Base-by-base conservation (phyloP, 2,113 vertebrate species). In the Thryonomys swinderianus region DNA sequence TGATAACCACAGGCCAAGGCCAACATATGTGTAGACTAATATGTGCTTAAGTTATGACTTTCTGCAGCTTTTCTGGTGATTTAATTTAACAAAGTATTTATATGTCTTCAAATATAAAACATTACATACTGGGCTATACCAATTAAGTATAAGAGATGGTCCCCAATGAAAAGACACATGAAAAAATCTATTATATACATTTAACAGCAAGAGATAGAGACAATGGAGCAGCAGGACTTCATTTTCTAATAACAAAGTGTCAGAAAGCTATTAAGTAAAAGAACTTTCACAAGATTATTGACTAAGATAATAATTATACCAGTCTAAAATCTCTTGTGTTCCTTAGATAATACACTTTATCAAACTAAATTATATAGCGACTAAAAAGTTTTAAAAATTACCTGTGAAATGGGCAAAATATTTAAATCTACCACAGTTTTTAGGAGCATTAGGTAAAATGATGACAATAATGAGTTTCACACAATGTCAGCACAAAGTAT, bases 401-500 rank as follows among this genome's bases (percentile, higher is more conserved):
- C 32, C 53, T 92, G 2, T 86, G 42, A 93, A 93, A 76, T 61
- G 45, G 16, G 81, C 62, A 90, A 62, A 80, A 82, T 48, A 64
- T 42, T 82, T 71, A 84, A 87, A 78, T 73, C 73, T 40, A 30
- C 48, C 85, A 93, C 21, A 27, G 45, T 64, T 88, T 45, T 76
- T 87, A 66, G 7, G 16, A 92, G 59, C 25, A 66, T 53, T 90
- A 83, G 82, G 57, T 76, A 71, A 64, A 53, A 85, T 59, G 32
- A 93, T 81, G 76, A 71, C 88, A 93, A 53, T 90, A 85, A 71
- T 90, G 81, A 88, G 45, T 80, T 81, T 61, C 87, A 78, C 12
- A 71, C 2, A 78, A 67, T 82, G 20, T 92, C 25, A 34, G 88
- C 78, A 84, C 48, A 64, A 90, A 95, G 92, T 93, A 93, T 83